Evolutionary conservation across 2,797 vertebrate species (phyloP).

Genomic region (Garrulus glandarius): DNA sequence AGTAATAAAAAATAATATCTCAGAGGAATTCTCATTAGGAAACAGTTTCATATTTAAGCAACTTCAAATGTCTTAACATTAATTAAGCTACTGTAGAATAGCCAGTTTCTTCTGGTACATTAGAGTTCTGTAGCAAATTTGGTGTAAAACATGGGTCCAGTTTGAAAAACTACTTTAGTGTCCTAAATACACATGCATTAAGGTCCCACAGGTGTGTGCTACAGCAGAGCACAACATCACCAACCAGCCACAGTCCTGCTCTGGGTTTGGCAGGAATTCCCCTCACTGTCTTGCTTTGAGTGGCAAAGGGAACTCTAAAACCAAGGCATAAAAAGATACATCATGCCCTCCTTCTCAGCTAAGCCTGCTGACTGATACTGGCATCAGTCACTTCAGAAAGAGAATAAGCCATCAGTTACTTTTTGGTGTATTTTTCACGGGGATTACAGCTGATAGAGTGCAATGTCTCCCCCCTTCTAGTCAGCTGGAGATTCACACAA

Average conservation of each 20-base stretch:
- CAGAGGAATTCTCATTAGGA: slow-evolving; percentile 32
- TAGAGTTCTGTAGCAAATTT: neutral
- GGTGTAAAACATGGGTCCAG: neutral
- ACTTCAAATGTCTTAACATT: neutral
- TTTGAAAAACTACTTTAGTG: neutral
- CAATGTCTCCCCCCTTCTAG: neutral
- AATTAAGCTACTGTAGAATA: neutral
- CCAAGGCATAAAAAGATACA: neutral
- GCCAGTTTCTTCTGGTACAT: neutral
- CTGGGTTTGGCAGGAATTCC: neutral
- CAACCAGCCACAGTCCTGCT: neutral
- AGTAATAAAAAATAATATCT: slow-evolving; percentile 4
- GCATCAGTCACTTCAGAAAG: neutral
- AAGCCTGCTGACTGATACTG: neutral
- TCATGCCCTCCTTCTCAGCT: neutral
- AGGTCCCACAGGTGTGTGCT: neutral
- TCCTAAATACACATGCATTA: rapidly evolving
- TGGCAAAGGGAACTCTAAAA: neutral
- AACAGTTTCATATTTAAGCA: slow-evolving; percentile 11
- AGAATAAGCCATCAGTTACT: neutral
- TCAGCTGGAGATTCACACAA: neutral
- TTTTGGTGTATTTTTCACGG: neutral
- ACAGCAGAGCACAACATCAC: neutral
- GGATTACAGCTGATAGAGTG: neutral
- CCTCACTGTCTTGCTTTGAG: neutral